A percentile compares a stretch with the other conserved stretches of the same genome.
These are phyloP conservation scores for Leptopilina syphax DNA, from an alignment of 2,888 invertebrate genomes.

Conservation along the genomic window DNA sequence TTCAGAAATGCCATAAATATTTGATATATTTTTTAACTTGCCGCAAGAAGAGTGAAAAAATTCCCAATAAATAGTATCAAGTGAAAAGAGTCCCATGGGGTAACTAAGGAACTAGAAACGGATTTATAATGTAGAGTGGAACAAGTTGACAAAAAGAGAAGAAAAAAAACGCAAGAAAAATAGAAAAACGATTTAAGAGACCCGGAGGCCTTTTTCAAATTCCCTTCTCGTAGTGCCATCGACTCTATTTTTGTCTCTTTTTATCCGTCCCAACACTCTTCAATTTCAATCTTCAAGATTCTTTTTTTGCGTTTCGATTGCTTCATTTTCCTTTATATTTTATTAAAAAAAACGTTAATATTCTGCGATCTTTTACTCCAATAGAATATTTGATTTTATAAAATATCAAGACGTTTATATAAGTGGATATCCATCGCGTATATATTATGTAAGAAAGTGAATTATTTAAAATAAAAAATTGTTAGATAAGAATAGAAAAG, in stretches of 20 bases:
- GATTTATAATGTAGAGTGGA: slow-evolving; percentile 34
- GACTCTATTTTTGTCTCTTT: not conserved
- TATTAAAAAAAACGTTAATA: slow-evolving; percentile 1
- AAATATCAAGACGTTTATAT: not conserved
- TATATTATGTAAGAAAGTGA: too few species aligned
- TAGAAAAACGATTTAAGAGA: slow-evolving; percentile 51
- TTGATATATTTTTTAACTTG: slow-evolving; percentile 44
- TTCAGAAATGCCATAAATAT: slow-evolving; percentile 34
- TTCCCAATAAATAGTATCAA: slow-evolving; percentile 43
- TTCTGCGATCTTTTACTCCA: not conserved
- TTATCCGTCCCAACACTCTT: slow-evolving; percentile 8
- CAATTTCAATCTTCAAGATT: slow-evolving; percentile 10
- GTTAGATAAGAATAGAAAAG: too few species aligned
- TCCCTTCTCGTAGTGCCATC: slow-evolving; percentile 51
- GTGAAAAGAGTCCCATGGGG: slow-evolving; percentile 41
- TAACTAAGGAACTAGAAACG: slow-evolving; percentile 27
- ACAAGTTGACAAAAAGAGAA: slow-evolving; percentile 15
- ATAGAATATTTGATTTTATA: not conserved
- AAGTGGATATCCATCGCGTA: too few species aligned
- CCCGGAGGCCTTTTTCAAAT: slow-evolving; percentile 51
- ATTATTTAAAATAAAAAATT: too few species aligned
- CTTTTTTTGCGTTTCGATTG: slow-evolving; percentile 6
- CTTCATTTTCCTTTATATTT: not conserved
- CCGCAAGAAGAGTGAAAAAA: slow-evolving; percentile 20
- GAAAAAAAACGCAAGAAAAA: slow-evolving; percentile 47